Evolutionary conservation across 2,113 vertebrate genomes (phyloP), one percentile per base, ranked within the genome.

Genomic region (Cardinalis cardinalis): DNA sequence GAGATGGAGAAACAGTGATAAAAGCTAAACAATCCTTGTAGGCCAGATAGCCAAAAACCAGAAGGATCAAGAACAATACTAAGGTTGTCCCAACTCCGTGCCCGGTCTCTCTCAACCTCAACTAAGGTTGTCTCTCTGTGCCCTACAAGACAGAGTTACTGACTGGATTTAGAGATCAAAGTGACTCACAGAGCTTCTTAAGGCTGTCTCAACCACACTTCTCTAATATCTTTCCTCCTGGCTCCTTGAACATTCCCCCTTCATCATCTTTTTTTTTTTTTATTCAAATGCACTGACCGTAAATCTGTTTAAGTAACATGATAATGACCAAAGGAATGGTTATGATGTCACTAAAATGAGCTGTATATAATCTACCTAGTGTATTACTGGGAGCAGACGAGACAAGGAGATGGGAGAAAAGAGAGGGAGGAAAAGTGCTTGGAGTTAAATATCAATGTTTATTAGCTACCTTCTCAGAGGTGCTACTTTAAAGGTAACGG

Each of bases 301-400:
- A 96, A 95, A 95, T 96, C 93, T 95, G 76, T 95, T 84, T 94
- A 95, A 95, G 93, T 93, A 95, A 95, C 88, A 58, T 29, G 65
- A 72, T 96, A 93, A 96, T 91, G 90, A 91, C 88, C 83, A 76
- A 74, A 16, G 2, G 76, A 95, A 95, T 90, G 69, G 90, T 91
- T 96, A 95, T 95, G 88, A 94, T 94, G 92, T 93, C 94, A 95
- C 95, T 95, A 84, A 94, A 95, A 94, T 71, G 90, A 95, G 93
- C 93, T 77, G 78, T 95, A 78, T 94, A 94, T 94, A 95, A 95
- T 87, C 83, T 88, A 72, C 43, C 36, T 88, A 84, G 79, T 81
- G 73, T 94, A 68, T 94, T 95, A 91, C 32, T 73, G 41, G 73
- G 41, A 91, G 24, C 48, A 72, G 93, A 82, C 49, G 84, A 90